A percentile compares a stretch with the other conserved stretches of the same genome.
phyloP scores from a whole-genome alignment of 2,113 vertebrate genomes.

The Megaceryle torquata region DNA sequence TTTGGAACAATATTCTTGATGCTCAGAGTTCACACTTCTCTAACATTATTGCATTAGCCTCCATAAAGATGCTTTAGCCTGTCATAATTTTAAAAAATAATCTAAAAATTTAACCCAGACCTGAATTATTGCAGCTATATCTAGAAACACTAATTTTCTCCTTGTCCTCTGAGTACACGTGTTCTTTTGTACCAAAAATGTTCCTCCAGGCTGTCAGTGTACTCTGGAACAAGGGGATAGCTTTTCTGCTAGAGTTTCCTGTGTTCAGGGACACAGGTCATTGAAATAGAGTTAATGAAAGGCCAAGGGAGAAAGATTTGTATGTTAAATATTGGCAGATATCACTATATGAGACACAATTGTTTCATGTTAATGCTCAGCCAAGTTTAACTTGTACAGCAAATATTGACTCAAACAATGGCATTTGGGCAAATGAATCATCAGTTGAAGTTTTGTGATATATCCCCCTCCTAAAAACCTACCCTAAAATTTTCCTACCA shows the following conservation, averaged over 20 bases:
- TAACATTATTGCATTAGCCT: neutral
- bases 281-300: neutral
- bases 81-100: neutral
- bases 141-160: neutral
- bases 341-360: neutral
- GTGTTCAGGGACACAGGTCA: neutral
- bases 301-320: neutral
- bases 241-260: neutral
- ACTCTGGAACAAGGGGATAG: neutral
- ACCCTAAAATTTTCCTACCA: neutral
- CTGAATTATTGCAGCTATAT: neutral
- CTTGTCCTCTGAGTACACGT: neutral
- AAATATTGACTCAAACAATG: conserved; percentile 32
- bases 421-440: neutral
- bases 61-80: neutral
- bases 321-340: conserved; percentile 34
- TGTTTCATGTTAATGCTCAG: conserved; percentile 26
- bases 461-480: neutral
- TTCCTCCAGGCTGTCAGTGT: neutral
- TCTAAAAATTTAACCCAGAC: neutral
- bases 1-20: neutral
- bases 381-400: neutral
- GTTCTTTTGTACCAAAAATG: neutral
- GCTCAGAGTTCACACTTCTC: neutral
- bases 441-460: neutral